phyloP scores from a whole-genome alignment of 2,797 vertebrate species.

The Pogoniulus pusillus region DNA sequence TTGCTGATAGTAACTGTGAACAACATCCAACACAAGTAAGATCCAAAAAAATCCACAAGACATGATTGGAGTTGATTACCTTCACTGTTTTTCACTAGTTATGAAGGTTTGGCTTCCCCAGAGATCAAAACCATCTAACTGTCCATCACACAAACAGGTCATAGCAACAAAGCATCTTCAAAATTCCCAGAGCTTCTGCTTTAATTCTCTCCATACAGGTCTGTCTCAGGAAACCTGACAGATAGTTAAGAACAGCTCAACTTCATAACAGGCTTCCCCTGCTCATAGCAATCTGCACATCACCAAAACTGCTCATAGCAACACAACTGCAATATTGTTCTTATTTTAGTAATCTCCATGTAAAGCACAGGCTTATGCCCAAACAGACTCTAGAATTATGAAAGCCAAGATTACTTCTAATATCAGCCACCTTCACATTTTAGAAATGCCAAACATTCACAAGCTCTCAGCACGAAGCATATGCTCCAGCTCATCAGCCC shows the following conservation, averaged over 20 bases:
- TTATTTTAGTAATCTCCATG: conserved; percentile 39
- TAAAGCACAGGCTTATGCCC: conserved; percentile 20
- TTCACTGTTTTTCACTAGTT: not conserved
- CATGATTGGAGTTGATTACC: not conserved
- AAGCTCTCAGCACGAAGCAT: conserved; percentile 35
- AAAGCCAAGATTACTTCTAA: conserved; percentile 56
- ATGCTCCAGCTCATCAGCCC: conserved; percentile 51
- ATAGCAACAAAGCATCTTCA: not conserved
- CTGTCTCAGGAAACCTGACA: not conserved
- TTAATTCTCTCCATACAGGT: not conserved
- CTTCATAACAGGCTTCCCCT: not conserved
- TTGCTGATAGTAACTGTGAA: not conserved
- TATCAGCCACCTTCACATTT: conserved; percentile 58
- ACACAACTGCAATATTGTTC: conserved; percentile 25
- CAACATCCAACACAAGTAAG: not conserved
- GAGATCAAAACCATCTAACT: not conserved
- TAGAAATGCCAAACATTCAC: conserved; percentile 43
- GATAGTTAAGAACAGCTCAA: not conserved
- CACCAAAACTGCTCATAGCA: conserved; percentile 25
- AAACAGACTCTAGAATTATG: conserved; percentile 19
- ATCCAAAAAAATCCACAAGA: not conserved
- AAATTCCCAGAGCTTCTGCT: not conserved
- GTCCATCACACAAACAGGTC: not conserved
- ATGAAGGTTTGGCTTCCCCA: not conserved
- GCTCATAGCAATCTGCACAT: not conserved